Evolutionary conservation across 2,113 vertebrate species (phyloP), one percentile per base, ranked within the genome.

Genomic region (Naja naja): DNA sequence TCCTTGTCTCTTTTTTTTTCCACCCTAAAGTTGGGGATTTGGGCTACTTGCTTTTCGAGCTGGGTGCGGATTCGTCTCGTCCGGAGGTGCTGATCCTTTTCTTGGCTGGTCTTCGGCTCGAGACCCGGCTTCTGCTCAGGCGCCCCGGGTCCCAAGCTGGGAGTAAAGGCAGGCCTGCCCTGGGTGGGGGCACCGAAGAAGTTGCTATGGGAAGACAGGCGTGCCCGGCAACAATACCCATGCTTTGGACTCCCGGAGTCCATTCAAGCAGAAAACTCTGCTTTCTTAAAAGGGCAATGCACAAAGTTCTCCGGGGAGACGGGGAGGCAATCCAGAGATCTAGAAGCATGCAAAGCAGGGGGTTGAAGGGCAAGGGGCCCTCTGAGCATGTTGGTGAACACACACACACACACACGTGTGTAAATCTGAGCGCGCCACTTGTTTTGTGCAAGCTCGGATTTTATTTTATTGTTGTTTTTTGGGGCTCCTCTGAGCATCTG

Each of bases 211-310:
- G 86, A 49, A 49, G 47, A 8, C 47, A n/a, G 92, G 92, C 85
- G 74, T 45, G 54, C 54, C 60, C 45, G 1, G 60, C 87, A 60
- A 89, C 93, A 91, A 93, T 91, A 47, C 64, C 10, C 22, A 89
- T 22, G 90, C 90, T 54, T 60, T 91, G 34, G 86, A 56, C 45
- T 56, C 86, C 86, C 23, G 0, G 45, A 52, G 58, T 25, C n/a
- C 87, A 89, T 91, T 91, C 86, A 93, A 54, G 93, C 90, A 53
- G 45, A 11, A 52, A 39, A 34, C 52, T 25, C 20, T 7, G 93
- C 87, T 8, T 74, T 94, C 94, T 96, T 96, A 95, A 96, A 96
- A 95, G 93, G 96, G 96, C 96, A 94, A 95, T 34, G 92, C 54
- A 1, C 43, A 7, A 22, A 4, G 27, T 27, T 10, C 5, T 4